phyloP scores from a whole-genome alignment of 92 coral and sea anemone genomes.

The Palythoa heliodiscus region DNA sequence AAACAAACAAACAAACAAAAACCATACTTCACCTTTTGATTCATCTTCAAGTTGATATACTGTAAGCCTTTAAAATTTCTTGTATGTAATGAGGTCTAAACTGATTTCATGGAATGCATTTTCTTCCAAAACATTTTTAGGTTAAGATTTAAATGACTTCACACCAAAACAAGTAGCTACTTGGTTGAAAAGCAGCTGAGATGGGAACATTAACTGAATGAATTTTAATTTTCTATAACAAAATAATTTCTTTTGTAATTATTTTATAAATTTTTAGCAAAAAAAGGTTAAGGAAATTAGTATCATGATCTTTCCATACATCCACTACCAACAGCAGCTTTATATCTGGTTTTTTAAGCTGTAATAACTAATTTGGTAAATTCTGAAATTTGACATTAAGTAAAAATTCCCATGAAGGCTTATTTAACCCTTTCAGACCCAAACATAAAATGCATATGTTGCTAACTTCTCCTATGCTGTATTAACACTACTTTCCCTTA shows the following conservation, averaged over 20 bases:
- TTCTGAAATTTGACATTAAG: not conserved
- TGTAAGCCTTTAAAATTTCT: not conserved
- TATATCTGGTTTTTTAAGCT: not conserved
- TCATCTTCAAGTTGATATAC: not conserved
- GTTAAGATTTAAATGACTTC: not conserved
- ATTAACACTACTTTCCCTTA: not conserved
- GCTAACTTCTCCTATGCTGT: not conserved
- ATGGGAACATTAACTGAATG: not conserved
- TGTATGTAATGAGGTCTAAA: not conserved
- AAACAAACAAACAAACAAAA: not conserved
- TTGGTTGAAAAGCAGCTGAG: not conserved
- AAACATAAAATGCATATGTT: not conserved
- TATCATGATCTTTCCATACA: not conserved
- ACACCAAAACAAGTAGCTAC: not conserved
- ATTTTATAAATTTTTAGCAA: not conserved
- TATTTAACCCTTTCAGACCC: slow-evolving; percentile 1
- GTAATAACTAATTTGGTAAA: not conserved
- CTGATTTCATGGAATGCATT: not conserved
- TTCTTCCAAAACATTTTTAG: not conserved
- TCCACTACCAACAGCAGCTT: not conserved
- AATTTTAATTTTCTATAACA: not conserved
- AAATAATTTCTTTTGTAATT: slow-evolving; percentile 2
- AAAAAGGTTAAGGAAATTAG: slow-evolving; percentile 1
- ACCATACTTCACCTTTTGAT: not conserved
- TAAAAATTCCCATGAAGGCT: not conserved